A percentile compares a stretch with the other conserved stretches of the same genome.
Evolutionary conservation across 2,113 vertebrate species (phyloP).

Genomic region (Nothoprocta pentlandii): DNA sequence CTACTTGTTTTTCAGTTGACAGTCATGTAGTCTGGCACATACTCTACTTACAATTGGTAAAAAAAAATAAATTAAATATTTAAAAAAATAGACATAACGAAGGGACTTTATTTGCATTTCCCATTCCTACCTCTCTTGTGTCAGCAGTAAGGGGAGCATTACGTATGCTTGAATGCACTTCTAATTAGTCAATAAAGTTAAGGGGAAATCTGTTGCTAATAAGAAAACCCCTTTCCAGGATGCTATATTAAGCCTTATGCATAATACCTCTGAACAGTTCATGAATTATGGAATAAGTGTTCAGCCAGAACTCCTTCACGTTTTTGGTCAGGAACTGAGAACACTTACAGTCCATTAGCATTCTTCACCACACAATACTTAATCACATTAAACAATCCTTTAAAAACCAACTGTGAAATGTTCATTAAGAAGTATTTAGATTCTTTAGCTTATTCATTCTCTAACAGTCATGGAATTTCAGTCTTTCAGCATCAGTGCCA

Average conservation of each 20-base stretch:
- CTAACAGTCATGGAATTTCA: not conserved
- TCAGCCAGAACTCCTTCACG: conserved; percentile 7
- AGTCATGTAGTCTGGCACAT: not conserved
- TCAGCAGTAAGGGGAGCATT: not conserved
- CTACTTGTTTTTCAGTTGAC: not conserved
- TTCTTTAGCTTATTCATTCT: conserved; percentile 27
- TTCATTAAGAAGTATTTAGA: conserved; percentile 41
- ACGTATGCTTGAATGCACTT: not conserved
- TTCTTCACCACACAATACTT: conserved; percentile 14
- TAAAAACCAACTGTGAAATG: conserved; percentile 29
- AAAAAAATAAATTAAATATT: not conserved
- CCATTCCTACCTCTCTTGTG: not conserved
- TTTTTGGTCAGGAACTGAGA: conserved; percentile 19
- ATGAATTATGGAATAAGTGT: conserved; percentile 39
- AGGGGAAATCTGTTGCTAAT: not conserved
- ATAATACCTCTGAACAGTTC: not conserved
- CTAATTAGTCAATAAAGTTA: not conserved
- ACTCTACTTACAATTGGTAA: not conserved
- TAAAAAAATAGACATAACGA: not conserved
- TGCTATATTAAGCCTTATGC: not conserved
- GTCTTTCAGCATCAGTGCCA: not conserved
- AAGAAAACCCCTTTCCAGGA: not conserved
- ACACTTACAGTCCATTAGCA: not conserved
- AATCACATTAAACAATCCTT: conserved; percentile 45
- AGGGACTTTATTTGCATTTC: not conserved